phyloP scores from a whole-genome alignment of 1,140 invertebrate genomes.

The Drosophila equinoxialis region DNA sequence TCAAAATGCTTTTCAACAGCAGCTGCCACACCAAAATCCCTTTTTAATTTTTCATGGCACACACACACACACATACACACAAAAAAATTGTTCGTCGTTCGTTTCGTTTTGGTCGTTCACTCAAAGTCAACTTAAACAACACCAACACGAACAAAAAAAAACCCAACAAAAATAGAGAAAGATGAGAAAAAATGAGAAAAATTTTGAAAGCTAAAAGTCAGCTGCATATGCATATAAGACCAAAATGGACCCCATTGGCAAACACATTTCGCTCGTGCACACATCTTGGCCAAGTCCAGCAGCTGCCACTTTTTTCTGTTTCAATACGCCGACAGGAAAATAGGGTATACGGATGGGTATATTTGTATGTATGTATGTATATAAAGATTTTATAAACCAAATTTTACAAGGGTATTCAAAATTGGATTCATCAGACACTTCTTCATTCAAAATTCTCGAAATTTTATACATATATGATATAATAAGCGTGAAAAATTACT shows the following conservation, averaged over 20 bases:
- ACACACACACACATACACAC: constrained; percentile 14
- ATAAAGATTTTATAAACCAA: background rate
- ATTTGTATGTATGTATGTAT: too few species aligned
- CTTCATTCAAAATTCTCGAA: constrained; percentile 27
- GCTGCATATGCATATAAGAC: constrained; percentile 40
- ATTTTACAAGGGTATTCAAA: background rate
- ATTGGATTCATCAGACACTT: background rate
- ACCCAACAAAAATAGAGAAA: constrained; percentile 12
- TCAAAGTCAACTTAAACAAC: constrained; percentile 70
- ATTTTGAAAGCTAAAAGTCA: constrained; percentile 13
- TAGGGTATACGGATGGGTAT: background rate
- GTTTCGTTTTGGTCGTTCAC: constrained; percentile 24
- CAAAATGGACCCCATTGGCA: constrained; percentile 6
- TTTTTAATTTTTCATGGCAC: constrained; percentile 76
- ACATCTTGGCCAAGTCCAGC: constrained; percentile 7
- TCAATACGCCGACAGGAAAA: background rate
- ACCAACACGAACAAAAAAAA: constrained; percentile 14
- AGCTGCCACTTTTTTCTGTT: constrained; percentile 25
- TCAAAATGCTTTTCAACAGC: constrained; percentile 63
- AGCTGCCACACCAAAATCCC: constrained; percentile 71
- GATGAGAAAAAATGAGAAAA: constrained; percentile 23
- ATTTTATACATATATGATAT: constrained; percentile 31
- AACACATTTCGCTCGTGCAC: constrained; percentile 8
- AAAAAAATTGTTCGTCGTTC: constrained; percentile 1
- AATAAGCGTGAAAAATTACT: constrained; percentile 72